Evolutionary conservation across 2,797 vertebrate genomes (phyloP), one percentile per base, ranked within the genome.

Genomic region (Malacoraja senta): DNA sequence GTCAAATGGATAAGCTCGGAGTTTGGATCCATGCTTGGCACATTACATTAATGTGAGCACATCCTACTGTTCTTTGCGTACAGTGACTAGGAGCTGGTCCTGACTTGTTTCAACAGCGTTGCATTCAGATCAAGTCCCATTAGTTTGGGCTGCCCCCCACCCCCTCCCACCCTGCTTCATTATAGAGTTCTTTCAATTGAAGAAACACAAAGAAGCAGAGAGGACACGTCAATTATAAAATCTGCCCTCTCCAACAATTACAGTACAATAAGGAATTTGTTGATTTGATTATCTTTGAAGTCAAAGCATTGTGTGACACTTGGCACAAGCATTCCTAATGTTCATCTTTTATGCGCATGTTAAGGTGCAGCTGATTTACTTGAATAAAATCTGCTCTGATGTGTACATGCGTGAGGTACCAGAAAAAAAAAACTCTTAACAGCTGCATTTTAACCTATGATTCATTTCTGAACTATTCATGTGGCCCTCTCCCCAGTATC

Each of bases 401-500:
- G 90, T 76, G 71, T 92, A 76, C 71, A 92, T 44, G 68, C 90
- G 26, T 92, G 90, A 74, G 90, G 74, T 44, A 92, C 72, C 21
- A 26, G 68, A 58, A 53, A 92, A 74, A 71, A 74, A 44, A 21
- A 91, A 58, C 71, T 91, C 38, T 13, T 26, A 92, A 24, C 90
- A 92, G 38, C 90, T 76, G 90, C 44, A 44, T 58, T 74, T 92
- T 53, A 24, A 92, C 68, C 90, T 92, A 74, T 74, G 90, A 92
- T 76, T 92, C 90, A 92, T 92, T 26, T 92, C 71, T 38, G 13
- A 92, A 92, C 71, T 92, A 92, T 74, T 92, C 68, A 15, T n/a
- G n/a, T 92, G 68, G 68, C 72, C 90, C 90, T 76, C 90, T 53
- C 90, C 90, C 90, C 90, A 72, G 90, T 74, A 76, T 74, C 90